Evolutionary conservation across 2,113 vertebrate species (phyloP), one percentile per base, ranked within the genome.

Genomic region (Serilophus lunatus): DNA sequence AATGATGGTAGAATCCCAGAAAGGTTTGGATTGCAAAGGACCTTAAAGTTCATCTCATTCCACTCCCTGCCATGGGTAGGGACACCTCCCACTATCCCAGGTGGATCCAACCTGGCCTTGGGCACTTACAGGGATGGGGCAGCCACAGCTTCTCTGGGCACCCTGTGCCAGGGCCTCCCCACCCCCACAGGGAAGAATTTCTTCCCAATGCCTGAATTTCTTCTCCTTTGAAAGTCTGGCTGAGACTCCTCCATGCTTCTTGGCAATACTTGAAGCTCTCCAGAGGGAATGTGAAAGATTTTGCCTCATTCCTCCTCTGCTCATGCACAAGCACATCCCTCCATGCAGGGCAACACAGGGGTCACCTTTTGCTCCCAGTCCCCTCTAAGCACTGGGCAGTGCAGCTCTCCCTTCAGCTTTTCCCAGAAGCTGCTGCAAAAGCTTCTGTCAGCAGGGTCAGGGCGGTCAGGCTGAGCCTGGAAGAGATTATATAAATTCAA

Each of bases 361-460:
- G 33, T 25, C 72, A 75, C 51, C 45, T 75, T 45, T 68, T 82
- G 70, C 75, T 88, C n/a, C 61, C 8, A 10, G 50, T 47, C 78
- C 85, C 59, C 69, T 91, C 64, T 40, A 33, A 45, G 54, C 53
- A 10, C 35, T 24, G 56, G 26, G 56, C 19, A 70, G 5, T 5
- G 15, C 56, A 54, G 86, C 76, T 56, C 49, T 49, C 72, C 60
- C 44, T 60, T 80, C 51, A 45, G 72, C 91, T 92, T 40, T 59
- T 63, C 88, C 76, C 75, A 70, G 71, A 69, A 91, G 87, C 94
- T 92, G 71, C 63, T 88, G 72, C 64, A 92, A 71, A 83, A 82
- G 65, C 92, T 89, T 2, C 80, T 86, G 86, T 92, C 96, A 95
- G 96, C 90, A 94, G 74, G 83, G 93, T 96, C 88, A 82, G 91